Evolutionary conservation across 2,113 vertebrate species (phyloP).

Genomic region (Larimichthys polyactis): DNA sequence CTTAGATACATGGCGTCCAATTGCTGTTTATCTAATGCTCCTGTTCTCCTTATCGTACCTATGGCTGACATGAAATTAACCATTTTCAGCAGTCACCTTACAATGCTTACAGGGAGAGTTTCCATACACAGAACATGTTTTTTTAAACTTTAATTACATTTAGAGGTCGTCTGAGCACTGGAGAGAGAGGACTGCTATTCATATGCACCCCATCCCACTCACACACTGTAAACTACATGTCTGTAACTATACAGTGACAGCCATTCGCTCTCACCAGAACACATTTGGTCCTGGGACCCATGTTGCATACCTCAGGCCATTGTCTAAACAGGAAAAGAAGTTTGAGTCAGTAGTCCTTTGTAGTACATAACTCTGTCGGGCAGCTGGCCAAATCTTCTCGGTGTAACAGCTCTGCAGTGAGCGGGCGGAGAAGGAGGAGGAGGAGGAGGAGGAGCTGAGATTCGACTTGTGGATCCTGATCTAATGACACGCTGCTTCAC

Average conservation of each 20-base stretch:
- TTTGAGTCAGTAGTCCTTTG: conserved; percentile 77
- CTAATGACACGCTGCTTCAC: conserved; percentile 24
- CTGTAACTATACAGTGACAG: not conserved
- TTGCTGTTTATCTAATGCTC: not conserved
- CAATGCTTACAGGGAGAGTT: not conserved
- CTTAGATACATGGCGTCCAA: not conserved
- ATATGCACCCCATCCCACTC: not conserved
- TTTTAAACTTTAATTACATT: not conserved
- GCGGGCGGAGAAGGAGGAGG: not conserved
- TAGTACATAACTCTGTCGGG: conserved; percentile 71
- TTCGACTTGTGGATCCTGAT: conserved; percentile 42
- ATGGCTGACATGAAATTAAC: not conserved
- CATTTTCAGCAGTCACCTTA: not conserved
- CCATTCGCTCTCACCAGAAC: conserved; percentile 44
- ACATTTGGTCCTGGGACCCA: conserved; percentile 51
- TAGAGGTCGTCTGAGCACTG: not conserved
- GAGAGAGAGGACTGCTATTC: not conserved
- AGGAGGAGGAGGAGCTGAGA: conserved; percentile 36
- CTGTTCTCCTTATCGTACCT: not conserved
- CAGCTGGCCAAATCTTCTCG: conserved; percentile 57
- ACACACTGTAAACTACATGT: conserved; percentile 13
- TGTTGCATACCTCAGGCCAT: conserved; percentile 72
- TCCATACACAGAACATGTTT: not conserved
- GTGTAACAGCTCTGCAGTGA: conserved; percentile 43
- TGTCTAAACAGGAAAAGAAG: conserved; percentile 83